Percentiles rank a stretch among this genome's conserved stretches.
Conservation (phyloP, 2,888 invertebrate species). For the Linhomoeus sp. region DNA sequence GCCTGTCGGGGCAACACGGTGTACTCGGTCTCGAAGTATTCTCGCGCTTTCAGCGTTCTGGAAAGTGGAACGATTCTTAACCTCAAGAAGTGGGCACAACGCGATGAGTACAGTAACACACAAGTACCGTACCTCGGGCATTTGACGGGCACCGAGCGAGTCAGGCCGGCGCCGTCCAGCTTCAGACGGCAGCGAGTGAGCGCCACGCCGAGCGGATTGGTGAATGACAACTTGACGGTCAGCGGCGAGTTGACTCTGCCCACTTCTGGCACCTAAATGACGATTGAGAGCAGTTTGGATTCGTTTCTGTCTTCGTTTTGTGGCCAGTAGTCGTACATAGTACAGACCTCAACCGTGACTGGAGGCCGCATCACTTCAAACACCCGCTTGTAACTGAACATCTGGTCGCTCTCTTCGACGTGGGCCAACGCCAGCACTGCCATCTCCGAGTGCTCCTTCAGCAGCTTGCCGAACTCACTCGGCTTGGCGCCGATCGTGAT, state of each 20-base stretch:
- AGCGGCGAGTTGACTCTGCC: too few relatives aligned
- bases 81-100: too few relatives aligned
- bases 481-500: not conserved
- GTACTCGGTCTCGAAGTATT: not conserved
- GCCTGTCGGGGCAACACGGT: not conserved
- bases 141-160: not conserved
- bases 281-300: too few relatives aligned
- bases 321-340: too few relatives aligned
- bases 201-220: not conserved
- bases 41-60: not conserved
- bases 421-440: not conserved
- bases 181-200: not conserved
- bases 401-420: not conserved
- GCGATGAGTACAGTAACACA: too few relatives aligned
- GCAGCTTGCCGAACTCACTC: not conserved
- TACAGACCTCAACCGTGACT: too few relatives aligned
- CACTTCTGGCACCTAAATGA: too few relatives aligned
- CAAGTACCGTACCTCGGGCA: not conserved
- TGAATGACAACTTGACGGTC: not conserved
- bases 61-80: too few relatives aligned
- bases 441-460: not conserved
- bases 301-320: too few relatives aligned
- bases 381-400: not conserved
- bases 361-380: too few relatives aligned
- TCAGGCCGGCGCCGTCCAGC: constrained; percentile 1